Conservation (phyloP, 2,113 vertebrate species). For the Bubalus kerabau region DNA sequence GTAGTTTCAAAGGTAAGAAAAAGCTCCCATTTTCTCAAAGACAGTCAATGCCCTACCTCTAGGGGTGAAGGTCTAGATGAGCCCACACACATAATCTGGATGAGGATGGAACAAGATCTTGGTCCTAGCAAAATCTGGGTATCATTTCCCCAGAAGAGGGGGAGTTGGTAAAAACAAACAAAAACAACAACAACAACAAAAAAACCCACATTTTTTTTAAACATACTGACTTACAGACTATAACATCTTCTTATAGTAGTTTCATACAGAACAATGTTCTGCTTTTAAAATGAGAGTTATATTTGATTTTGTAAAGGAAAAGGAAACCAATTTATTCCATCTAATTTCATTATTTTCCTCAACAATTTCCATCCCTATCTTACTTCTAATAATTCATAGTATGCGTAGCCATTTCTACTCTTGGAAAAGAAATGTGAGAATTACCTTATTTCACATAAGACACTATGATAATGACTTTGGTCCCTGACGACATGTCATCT, state of each 20-base stretch:
- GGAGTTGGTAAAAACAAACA: neutral
- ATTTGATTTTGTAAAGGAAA: neutral
- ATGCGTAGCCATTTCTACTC: neutral
- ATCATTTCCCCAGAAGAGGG: neutral
- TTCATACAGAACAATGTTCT: neutral
- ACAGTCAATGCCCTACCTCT: neutral
- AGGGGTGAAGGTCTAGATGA: neutral
- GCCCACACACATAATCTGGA: fast-evolving
- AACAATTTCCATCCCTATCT: neutral
- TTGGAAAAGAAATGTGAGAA: neutral
- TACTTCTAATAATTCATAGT: neutral
- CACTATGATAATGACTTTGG: neutral
- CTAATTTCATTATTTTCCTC: neutral
- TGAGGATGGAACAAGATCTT: neutral
- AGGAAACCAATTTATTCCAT: neutral
- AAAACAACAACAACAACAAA: neutral
- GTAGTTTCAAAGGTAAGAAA: neutral
- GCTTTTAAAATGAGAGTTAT: neutral
- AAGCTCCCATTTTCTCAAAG: neutral
- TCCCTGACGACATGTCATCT: neutral
- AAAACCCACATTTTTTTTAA: neutral
- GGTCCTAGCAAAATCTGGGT: neutral
- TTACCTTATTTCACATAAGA: neutral
- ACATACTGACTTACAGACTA: neutral
- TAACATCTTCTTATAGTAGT: neutral